Percentiles rank a stretch among this genome's conserved stretches.
Conservation (phyloP, 1,140 invertebrate genomes). For the Notospermus geniculatus region DNA sequence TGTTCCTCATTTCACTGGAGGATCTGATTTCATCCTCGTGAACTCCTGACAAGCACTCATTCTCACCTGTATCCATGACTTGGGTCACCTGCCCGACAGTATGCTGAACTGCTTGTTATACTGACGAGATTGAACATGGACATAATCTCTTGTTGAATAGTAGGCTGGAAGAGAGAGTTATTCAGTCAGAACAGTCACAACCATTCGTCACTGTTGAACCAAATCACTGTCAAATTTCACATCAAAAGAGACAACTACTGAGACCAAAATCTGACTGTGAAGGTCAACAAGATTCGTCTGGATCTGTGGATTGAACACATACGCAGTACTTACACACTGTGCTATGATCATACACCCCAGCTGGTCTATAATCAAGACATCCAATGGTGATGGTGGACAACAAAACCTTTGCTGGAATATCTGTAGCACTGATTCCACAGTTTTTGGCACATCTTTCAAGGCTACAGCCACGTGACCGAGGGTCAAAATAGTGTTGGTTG, state of each 20-base stretch:
- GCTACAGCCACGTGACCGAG: conserved; percentile 95
- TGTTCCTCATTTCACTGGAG: no score
- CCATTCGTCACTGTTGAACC: no score
- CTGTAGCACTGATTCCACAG: conserved; percentile 86
- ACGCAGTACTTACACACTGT: conserved; percentile 59
- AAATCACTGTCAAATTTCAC: no score
- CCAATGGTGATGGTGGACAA: conserved; percentile 77
- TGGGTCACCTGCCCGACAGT: conserved; percentile 59
- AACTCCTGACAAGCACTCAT: background rate
- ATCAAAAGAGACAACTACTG: no score
- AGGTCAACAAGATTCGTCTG: conserved; percentile 65
- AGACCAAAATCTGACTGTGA: no score
- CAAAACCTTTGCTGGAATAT: conserved; percentile 97
- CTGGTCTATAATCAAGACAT: conserved; percentile 94
- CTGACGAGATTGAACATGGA: conserved; percentile 95
- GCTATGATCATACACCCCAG: conserved; percentile 93
- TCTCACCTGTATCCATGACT: conserved; percentile 64
- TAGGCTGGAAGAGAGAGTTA: conserved; percentile 59
- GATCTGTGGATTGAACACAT: conserved; percentile 35
- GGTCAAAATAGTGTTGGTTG: conserved; percentile 95
- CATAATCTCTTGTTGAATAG: conserved; percentile 93
- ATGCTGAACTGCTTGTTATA: conserved; percentile 88
- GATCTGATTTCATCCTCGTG: no score
- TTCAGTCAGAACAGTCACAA: no score
- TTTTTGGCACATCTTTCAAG: conserved; percentile 82